Evolutionary conservation across 2,113 vertebrate species (phyloP).

Genomic region (Cheirogaleus medius): DNA sequence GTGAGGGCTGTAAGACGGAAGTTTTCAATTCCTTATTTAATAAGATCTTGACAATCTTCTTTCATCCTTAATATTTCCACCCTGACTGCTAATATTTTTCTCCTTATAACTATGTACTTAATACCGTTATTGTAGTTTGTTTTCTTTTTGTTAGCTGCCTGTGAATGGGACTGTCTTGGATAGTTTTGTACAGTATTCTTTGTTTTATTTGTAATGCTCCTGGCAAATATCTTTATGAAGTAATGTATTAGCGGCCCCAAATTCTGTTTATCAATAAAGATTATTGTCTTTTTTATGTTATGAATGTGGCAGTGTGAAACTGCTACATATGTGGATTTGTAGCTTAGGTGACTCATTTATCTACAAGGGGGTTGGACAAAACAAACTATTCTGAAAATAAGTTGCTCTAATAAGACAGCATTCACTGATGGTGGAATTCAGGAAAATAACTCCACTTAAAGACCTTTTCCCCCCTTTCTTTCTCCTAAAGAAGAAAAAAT

Average conservation of each 20-base stretch:
- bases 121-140: background rate
- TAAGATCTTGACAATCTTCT: conserved; percentile 36
- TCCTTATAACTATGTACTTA: conserved; percentile 45
- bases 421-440: conserved; percentile 17
- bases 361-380: background rate
- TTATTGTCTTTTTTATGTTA: background rate
- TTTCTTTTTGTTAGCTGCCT: conserved; percentile 57
- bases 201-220: conserved; percentile 68
- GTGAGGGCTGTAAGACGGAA: background rate
- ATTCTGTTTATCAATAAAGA: conserved; percentile 65
- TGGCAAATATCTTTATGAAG: conserved; percentile 60
- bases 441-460: background rate
- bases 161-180: conserved; percentile 60
- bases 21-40: conserved; percentile 55
- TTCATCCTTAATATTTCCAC: conserved; percentile 55
- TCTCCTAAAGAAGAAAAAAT: background rate
- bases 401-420: background rate
- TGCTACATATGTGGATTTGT: background rate
- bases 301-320: conserved; percentile 33
- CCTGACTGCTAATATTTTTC: conserved; percentile 29
- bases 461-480: background rate
- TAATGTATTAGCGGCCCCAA: conserved; percentile 57
- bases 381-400: conserved; percentile 16
- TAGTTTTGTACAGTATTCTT: conserved; percentile 56
- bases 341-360: background rate